phyloP scores from a whole-genome alignment of 2,888 invertebrate genomes.

The Netelia inedita region DNA sequence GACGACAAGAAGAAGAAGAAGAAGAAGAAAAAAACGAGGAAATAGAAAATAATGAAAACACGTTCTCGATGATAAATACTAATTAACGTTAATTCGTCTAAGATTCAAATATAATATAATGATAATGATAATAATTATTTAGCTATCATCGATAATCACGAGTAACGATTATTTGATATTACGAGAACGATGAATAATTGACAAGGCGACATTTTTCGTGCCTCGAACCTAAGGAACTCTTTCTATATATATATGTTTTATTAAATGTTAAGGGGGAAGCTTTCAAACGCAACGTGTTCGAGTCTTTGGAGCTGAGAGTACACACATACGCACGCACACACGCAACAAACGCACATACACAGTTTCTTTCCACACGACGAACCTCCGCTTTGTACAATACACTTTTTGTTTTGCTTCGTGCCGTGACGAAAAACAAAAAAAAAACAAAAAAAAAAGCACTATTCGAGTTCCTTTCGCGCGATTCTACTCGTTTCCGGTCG shows the following conservation, averaged over 20 bases:
- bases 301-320: conserved; percentile 38
- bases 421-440: conserved; percentile 41
- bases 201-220: conserved; percentile 57
- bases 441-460: conserved; percentile 30
- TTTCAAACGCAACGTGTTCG: conserved; percentile 14
- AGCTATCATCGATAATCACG: conserved; percentile 46
- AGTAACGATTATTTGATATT: conserved; percentile 49
- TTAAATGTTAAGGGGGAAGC: conserved; percentile 27
- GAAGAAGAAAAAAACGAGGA: background rate
- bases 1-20: conserved; percentile 15
- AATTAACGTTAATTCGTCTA: conserved; percentile 60
- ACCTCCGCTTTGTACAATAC: conserved; percentile 35
- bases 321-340: conserved; percentile 12
- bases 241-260: conserved; percentile 26
- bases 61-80: conserved; percentile 44
- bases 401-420: background rate
- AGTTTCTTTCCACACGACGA: conserved; percentile 7
- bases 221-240: conserved; percentile 72
- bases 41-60: conserved; percentile 4
- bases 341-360: conserved; percentile 14
- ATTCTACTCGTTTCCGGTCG: background rate
- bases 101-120: conserved; percentile 51
- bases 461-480: conserved; percentile 26
- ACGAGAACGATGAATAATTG: conserved; percentile 64
- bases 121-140: conserved; percentile 45